phyloP scores from a whole-genome alignment of 1,140 invertebrate species.

The Drosophila melanica region DNA sequence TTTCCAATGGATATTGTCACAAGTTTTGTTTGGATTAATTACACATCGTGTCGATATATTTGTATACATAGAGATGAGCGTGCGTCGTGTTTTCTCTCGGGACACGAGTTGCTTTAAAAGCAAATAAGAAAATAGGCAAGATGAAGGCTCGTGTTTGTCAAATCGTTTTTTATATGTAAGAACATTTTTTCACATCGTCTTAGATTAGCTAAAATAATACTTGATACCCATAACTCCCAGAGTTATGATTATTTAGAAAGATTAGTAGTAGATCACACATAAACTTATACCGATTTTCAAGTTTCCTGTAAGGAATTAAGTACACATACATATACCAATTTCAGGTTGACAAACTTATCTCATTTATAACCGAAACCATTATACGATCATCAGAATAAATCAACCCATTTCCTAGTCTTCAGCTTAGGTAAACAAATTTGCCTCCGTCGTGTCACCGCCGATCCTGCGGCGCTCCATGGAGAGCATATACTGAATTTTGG shows the following conservation, averaged over 20 bases:
- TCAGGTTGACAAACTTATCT: no score
- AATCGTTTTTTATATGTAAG: neutral
- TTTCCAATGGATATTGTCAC: neutral
- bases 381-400: neutral
- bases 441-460: conserved; percentile 39
- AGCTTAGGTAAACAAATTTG: conserved; percentile 38
- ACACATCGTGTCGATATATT: neutral
- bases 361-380: neutral
- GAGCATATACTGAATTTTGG: conserved; percentile 62
- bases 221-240: neutral
- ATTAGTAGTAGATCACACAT: neutral
- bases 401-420: neutral
- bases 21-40: conserved; percentile 3
- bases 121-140: neutral
- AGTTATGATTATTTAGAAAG: neutral
- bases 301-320: neutral
- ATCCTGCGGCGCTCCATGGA: conserved; percentile 63
- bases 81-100: neutral
- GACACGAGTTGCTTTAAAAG: neutral
- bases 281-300: neutral
- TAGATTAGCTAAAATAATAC: neutral
- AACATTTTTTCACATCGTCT: neutral
- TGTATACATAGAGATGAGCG: neutral
- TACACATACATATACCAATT: no score
- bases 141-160: no score